These are phyloP conservation scores for Falco punctatus DNA, from an alignment of 2,113 vertebrate species.

Conservation along the genomic window DNA sequence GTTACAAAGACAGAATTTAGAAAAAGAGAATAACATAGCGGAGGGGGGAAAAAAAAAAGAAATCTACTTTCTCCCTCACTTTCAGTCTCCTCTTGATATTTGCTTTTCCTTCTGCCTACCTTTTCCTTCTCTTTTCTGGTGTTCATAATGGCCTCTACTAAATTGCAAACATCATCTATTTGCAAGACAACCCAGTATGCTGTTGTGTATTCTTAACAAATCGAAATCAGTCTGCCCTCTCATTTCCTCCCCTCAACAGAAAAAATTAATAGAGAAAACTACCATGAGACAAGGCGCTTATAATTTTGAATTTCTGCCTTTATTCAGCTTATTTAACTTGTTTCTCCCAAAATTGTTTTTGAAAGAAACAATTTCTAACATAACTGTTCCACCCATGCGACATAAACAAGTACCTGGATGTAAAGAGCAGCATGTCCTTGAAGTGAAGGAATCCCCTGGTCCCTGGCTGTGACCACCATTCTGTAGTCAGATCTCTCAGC, in stretches of 20 bases:
- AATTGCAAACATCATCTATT: not conserved
- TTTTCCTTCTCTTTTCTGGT: not conserved
- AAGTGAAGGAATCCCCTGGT: slow-evolving; percentile 78
- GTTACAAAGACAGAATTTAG: not conserved
- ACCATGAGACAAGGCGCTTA: not conserved
- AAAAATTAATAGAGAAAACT: not conserved
- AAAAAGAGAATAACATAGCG: not conserved
- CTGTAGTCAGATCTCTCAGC: slow-evolving; percentile 72
- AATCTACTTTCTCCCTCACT: not conserved
- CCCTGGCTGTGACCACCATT: slow-evolving; percentile 80
- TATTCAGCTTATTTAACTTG: not conserved
- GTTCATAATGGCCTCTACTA: not conserved
- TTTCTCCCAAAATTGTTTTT: not conserved
- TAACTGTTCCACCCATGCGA: not conserved
- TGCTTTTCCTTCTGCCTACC: not conserved
- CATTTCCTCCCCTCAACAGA: not conserved
- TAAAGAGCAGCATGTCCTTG: slow-evolving; percentile 78
- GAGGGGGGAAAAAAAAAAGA: not conserved
- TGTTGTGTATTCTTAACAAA: not conserved
- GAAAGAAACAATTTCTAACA: not conserved
- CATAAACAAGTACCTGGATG: slow-evolving; percentile 79
- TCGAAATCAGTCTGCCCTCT: not conserved
- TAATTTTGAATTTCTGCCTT: not conserved
- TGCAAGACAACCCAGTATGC: not conserved
- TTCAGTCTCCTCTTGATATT: not conserved